A percentile compares a stretch with the other conserved stretches of the same genome.
Conservation (phyloP, 2,113 vertebrate species). For the Gallinago media region DNA sequence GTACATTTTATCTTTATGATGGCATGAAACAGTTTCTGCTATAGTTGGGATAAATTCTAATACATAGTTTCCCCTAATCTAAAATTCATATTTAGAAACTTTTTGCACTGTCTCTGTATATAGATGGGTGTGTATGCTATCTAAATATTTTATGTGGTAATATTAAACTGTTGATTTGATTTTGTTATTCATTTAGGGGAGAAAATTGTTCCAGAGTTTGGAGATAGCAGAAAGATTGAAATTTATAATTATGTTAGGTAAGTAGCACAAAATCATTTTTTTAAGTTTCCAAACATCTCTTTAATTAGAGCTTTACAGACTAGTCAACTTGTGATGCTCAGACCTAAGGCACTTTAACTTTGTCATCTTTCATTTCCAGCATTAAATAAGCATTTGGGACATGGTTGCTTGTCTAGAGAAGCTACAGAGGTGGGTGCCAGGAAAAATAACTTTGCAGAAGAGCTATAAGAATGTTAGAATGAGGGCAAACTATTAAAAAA, state of each 20-base stretch:
- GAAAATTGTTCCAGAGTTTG: constrained; percentile 91
- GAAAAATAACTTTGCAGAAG: neutral
- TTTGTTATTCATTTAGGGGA: constrained; percentile 80
- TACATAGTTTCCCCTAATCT: neutral
- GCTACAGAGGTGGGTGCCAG: neutral
- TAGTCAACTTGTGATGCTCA: neutral
- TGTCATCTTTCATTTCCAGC: neutral
- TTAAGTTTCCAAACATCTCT: neutral
- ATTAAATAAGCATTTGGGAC: neutral
- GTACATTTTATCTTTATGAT: neutral
- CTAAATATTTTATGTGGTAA: neutral
- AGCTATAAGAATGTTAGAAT: neutral
- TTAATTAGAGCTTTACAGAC: neutral
- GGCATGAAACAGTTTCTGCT: neutral
- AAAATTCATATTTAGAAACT: neutral
- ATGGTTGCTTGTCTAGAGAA: neutral
- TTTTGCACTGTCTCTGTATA: neutral
- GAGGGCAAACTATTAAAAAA: neutral
- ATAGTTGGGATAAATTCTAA: neutral
- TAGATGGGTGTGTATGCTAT: neutral
- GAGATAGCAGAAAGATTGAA: constrained; percentile 92
- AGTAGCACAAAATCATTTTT: constrained; percentile 54
- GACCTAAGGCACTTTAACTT: neutral
- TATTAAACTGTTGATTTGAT: neutral
- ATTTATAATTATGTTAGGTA: constrained; percentile 92